Evolutionary conservation across 2,888 invertebrate species (phyloP), one percentile per base, ranked within the genome.

Genomic region (Hydropsyche betteni): DNA sequence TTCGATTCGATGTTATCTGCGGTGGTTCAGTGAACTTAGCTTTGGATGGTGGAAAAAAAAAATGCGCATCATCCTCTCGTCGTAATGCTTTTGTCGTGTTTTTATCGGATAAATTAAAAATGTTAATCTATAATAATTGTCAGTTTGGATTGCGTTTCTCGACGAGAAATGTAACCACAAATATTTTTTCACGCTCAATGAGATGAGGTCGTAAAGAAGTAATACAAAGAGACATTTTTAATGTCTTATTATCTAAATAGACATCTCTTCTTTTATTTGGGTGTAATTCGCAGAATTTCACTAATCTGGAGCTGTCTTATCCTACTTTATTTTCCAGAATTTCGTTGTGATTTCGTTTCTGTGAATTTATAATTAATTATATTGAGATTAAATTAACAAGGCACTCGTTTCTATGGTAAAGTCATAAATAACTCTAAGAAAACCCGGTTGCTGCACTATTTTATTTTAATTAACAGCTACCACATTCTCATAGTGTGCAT

Each of bases 401-500:
- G 10, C 6, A 10, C 10, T 44, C 44, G 44, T 44, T 44, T 58
- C 58, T 16, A 14, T 24, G 58, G 14, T 16, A 24, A 14, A 58
- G 58, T 58, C 58, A 24, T 58, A 58, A 58, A 58, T 58, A 58
- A 58, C 58, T 58, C 24, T 58, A 8, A 58, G 58, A 58, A 58
- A 58, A 58, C 58, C 58, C 14, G 58, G 24, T 24, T 24, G 24
- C 58, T 58, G 58, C 58, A 58, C 58, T 58, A 58, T 58, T 58
- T 58, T 58, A 58, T 58, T 58, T 58, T 58, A 58, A 58, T 58
- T 58, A 58, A 58, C 58, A 58, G 58, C 58, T 24, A 58, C 58
- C 14, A 58, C 58, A 58, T 58, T 58, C 58, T 58, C 58, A 24
- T 58, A 58, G 16, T 58, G 44, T 58, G 58, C 24, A 58, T 58